A percentile compares a stretch with the other conserved stretches of the same genome.
Conservation (phyloP, 2,797 vertebrate species). For the Dendrocincla fuliginosa region DNA sequence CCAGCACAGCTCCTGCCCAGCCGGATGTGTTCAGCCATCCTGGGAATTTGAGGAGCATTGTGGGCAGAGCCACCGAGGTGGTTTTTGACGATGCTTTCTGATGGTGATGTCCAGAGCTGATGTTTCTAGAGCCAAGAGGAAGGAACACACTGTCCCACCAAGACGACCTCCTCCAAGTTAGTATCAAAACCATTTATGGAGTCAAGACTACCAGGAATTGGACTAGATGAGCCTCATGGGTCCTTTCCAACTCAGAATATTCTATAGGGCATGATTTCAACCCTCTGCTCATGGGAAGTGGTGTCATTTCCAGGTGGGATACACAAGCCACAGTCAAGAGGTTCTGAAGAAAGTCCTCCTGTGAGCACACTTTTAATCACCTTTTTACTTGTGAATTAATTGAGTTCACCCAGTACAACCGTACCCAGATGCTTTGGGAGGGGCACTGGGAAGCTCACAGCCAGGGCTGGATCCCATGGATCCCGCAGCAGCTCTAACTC, state of each 20-base stretch:
- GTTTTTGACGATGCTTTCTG: neutral
- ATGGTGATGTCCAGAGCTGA: neutral
- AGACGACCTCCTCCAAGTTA: neutral
- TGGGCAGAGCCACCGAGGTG: neutral
- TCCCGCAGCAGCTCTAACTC: neutral
- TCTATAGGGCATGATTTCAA: neutral
- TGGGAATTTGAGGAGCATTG: neutral
- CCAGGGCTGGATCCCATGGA: neutral
- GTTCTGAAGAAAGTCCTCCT: neutral
- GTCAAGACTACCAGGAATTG: neutral
- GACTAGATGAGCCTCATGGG: neutral
- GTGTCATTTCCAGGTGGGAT: neutral
- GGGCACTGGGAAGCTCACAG: accelerated
- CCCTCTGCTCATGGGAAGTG: accelerated
- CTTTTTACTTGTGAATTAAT: neutral
- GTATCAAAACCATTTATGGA: neutral
- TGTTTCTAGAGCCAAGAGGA: neutral
- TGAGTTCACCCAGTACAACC: neutral
- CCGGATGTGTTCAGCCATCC: accelerated
- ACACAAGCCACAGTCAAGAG: neutral
- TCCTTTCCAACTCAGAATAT: neutral
- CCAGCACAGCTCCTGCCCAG: neutral
- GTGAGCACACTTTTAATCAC: accelerated
- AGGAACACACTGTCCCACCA: neutral
- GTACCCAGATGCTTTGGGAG: neutral